phyloP scores from a whole-genome alignment of 2,888 invertebrate species.

The Tupiocoris notatus region DNA sequence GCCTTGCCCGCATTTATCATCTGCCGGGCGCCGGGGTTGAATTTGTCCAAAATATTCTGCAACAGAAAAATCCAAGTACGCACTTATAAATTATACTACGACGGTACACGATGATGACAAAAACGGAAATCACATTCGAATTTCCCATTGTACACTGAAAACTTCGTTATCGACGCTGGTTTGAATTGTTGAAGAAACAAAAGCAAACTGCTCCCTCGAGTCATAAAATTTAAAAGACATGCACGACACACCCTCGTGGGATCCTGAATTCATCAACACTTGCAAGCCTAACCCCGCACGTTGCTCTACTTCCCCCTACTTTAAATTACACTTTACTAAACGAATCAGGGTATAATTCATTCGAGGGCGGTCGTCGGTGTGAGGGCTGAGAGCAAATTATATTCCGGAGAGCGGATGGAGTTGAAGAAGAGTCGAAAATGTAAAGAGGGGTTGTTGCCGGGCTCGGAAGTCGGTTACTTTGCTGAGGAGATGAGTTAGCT shows the following conservation, averaged over 20 bases:
- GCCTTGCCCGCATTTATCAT: conserved; percentile 92
- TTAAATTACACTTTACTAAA: background rate
- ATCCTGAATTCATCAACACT: background rate
- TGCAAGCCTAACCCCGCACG: background rate
- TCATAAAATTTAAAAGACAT: background rate
- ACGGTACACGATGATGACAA: no score
- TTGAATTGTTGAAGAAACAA: background rate
- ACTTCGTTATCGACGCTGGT: no score
- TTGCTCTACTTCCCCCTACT: background rate
- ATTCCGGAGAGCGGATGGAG: background rate
- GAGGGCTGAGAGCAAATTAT: background rate
- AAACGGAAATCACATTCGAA: no score
- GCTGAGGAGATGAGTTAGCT: background rate
- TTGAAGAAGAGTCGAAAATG: background rate
- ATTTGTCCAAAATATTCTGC: conserved; percentile 94
- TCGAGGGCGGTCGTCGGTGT: background rate
- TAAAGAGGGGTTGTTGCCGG: background rate
- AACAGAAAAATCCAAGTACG: conserved; percentile 59
- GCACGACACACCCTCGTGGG: background rate
- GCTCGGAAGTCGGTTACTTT: background rate
- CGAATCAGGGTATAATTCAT: background rate
- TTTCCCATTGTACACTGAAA: no score
- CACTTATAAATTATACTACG: no score
- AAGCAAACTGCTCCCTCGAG: background rate
- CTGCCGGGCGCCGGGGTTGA: conserved; percentile 91